Percentiles rank a stretch among this genome's conserved stretches.
Conservation (phyloP, 2,888 invertebrate genomes). For the Harmothoe impar region DNA sequence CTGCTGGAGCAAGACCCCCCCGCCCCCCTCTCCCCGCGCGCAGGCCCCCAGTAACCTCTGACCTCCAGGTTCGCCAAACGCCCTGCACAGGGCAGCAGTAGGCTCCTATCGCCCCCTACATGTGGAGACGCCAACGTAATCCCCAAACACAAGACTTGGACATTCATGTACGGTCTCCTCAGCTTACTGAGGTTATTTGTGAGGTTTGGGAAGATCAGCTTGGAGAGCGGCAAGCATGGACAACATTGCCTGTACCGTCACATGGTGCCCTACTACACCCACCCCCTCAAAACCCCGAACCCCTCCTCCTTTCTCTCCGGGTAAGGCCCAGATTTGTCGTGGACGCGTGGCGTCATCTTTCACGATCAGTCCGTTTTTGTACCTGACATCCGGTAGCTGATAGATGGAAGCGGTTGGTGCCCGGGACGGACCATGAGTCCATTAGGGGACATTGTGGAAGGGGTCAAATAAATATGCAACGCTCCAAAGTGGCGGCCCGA, state of each 20-base stretch:
- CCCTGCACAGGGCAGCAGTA: background rate
- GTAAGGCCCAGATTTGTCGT: slow-evolving; percentile 13
- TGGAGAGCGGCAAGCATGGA: background rate
- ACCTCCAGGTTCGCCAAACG: background rate
- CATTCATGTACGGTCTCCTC: too few relatives aligned
- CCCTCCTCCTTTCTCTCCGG: background rate
- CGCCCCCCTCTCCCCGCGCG: background rate
- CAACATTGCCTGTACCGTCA: background rate
- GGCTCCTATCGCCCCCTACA: background rate
- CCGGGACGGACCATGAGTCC: slow-evolving; percentile 22
- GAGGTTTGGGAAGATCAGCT: too few relatives aligned
- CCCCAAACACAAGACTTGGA: too few relatives aligned
- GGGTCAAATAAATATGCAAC: background rate
- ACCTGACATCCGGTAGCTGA: slow-evolving; percentile 43
- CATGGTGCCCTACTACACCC: background rate
- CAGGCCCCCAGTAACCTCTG: slow-evolving; percentile 15
- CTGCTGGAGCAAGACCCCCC: background rate
- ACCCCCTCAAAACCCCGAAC: background rate
- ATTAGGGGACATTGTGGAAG: slow-evolving; percentile 49
- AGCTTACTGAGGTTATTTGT: too few relatives aligned
- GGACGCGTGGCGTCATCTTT: slow-evolving; percentile 17
- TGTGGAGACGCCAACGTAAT: background rate
- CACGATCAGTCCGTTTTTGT: slow-evolving; percentile 46
- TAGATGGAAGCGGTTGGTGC: slow-evolving; percentile 15
- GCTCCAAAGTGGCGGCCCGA: background rate